Evolutionary conservation across 2,797 vertebrate species (phyloP).

Genomic region (Tenualosa thibaudeaui): DNA sequence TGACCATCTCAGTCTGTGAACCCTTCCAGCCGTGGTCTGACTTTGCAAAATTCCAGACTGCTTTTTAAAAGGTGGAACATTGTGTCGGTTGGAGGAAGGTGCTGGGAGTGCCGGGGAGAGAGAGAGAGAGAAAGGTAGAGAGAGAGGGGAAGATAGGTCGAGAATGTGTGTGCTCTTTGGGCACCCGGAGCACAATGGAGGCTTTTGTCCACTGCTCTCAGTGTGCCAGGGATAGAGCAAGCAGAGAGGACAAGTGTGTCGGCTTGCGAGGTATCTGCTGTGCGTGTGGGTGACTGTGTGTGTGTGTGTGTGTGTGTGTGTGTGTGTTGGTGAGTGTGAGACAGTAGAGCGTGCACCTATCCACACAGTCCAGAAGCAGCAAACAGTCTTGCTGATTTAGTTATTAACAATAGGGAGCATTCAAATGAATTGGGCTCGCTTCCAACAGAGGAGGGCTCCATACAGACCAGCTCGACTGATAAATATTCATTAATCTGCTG

Average conservation of each 20-base stretch:
- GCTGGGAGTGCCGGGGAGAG: not conserved
- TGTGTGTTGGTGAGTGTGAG: constrained; percentile 15
- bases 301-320: not conserved
- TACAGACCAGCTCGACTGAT: constrained; percentile 26
- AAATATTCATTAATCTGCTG: constrained; percentile 35
- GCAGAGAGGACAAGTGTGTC: constrained; percentile 33
- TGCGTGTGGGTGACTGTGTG: constrained; percentile 25
- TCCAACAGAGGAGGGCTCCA: constrained; percentile 51
- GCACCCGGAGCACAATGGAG: constrained; percentile 25
- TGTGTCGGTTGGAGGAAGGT: not conserved
- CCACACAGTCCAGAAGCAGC: constrained; percentile 31
- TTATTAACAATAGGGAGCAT: constrained; percentile 69
- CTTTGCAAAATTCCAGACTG: not conserved
- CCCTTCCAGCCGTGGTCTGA: too few relatives aligned
- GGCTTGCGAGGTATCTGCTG: constrained; percentile 37
- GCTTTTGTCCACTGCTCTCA: constrained; percentile 35
- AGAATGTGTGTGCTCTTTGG: constrained; percentile 30
- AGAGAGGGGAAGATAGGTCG: not conserved
- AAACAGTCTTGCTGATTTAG: constrained; percentile 49
- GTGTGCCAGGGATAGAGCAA: constrained; percentile 24
- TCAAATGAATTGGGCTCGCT: constrained; percentile 64
- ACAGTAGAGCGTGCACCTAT: constrained; percentile 23
- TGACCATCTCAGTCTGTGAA: not conserved
- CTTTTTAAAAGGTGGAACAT: not conserved
- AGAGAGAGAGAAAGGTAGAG: not conserved